Conservation (phyloP, 2,888 invertebrate species). For the Coelinius sp. region DNA sequence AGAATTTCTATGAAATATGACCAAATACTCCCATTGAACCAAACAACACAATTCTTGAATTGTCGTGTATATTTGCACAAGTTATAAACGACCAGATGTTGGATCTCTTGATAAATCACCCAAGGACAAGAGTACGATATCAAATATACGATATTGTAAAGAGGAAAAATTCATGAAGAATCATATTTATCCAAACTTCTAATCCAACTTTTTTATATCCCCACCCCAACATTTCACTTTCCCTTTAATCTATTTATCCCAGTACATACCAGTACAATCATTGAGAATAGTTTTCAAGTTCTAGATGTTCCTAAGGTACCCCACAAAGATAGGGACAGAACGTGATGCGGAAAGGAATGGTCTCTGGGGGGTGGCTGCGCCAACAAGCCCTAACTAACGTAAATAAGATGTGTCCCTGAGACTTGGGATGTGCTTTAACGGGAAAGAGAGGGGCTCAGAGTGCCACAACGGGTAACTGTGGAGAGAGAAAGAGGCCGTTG, state of each 20-base stretch:
- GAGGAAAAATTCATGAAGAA: not conserved
- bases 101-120: not conserved
- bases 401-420: slow-evolving; percentile 67
- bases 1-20: not conserved
- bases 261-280: slow-evolving; percentile 9
- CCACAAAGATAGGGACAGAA: slow-evolving; percentile 26
- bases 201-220: not conserved
- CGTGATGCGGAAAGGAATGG: slow-evolving; percentile 55
- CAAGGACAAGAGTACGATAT: not conserved
- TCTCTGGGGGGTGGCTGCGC: slow-evolving; percentile 66
- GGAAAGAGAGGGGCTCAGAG: slow-evolving; percentile 9
- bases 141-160: not conserved
- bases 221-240: not conserved
- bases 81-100: not conserved
- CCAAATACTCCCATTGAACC: not conserved
- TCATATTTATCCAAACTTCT: not conserved
- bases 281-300: slow-evolving; percentile 23
- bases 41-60: not conserved
- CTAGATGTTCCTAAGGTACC: not conserved
- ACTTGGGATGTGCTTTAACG: slow-evolving; percentile 21
- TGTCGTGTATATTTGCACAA: not conserved
- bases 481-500: slow-evolving; percentile 15
- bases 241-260: slow-evolving; percentile 4
- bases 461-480: not conserved
- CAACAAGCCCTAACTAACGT: slow-evolving; percentile 71